Evolutionary conservation across 2,888 invertebrate genomes (phyloP).

Genomic region (Pasiphila rectangulata): DNA sequence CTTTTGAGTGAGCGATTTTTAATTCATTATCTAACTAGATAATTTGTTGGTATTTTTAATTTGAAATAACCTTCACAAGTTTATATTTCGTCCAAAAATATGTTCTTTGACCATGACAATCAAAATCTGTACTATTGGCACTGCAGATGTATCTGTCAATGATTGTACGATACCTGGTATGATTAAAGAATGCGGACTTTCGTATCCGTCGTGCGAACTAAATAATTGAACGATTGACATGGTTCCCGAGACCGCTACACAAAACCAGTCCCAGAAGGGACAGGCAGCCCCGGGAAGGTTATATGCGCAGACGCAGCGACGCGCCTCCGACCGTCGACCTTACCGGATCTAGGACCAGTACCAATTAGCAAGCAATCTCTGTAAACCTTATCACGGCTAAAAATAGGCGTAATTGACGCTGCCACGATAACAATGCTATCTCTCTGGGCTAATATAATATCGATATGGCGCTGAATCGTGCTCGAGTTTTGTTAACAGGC

Average conservation of each 20-base stretch:
- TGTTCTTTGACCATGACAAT: too few relatives aligned
- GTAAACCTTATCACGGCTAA: constrained; percentile 29
- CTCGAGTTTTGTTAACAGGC: not conserved
- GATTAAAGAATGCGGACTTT: constrained; percentile 12
- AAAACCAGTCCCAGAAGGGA: constrained; percentile 47
- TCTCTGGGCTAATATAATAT: constrained; percentile 24
- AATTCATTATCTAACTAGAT: too few relatives aligned
- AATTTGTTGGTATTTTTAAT: not conserved
- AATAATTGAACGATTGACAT: constrained; percentile 45
- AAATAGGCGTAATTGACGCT: constrained; percentile 29
- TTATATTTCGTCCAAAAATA: too few relatives aligned
- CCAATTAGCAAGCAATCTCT: constrained; percentile 13
- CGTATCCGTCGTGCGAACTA: constrained; percentile 26
- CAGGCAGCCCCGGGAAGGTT: constrained; percentile 36
- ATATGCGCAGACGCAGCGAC: constrained; percentile 45
- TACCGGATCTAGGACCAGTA: constrained; percentile 38
- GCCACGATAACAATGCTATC: constrained; percentile 27
- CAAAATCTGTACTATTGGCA: too few relatives aligned
- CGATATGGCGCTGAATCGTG: constrained; percentile 7
- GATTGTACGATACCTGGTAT: not conserved
- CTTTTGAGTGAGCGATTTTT: too few relatives aligned
- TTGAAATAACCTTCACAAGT: not conserved
- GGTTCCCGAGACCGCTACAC: constrained; percentile 48
- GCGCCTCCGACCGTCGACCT: constrained; percentile 49
- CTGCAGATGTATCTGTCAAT: not conserved